These are phyloP conservation scores for Cyphomyrus plagiostoma DNA, from an alignment of 2,113 vertebrate species.

Conservation along the genomic window DNA sequence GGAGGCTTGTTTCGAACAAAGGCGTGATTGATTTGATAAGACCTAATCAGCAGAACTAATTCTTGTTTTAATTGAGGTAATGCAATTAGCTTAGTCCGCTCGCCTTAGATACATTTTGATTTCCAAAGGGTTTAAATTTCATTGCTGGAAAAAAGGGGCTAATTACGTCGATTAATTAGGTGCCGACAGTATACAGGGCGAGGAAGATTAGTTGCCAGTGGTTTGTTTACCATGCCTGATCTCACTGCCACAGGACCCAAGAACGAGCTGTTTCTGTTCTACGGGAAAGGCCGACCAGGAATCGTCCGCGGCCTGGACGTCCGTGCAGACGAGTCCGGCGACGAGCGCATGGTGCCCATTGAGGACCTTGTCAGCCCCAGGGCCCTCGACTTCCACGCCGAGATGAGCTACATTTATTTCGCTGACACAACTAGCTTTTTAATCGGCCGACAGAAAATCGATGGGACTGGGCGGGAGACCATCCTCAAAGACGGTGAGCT, in stretches of 20 bases:
- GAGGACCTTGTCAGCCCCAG: slow-evolving; percentile 94
- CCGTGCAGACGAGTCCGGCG: slow-evolving; percentile 78
- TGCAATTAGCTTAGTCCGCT: slow-evolving; percentile 51
- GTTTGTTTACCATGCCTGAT: slow-evolving; percentile 61
- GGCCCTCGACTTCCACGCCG: slow-evolving; percentile 89
- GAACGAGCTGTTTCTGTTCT: slow-evolving; percentile 94
- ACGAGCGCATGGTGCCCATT: slow-evolving; percentile 90
- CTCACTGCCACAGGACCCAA: slow-evolving; percentile 80
- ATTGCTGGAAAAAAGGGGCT: slow-evolving; percentile 50
- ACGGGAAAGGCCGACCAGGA: slow-evolving; percentile 93
- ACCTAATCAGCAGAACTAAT: slow-evolving; percentile 53
- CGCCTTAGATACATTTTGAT: slow-evolving; percentile 50
- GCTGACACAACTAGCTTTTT: slow-evolving; percentile 97
- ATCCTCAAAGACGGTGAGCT: slow-evolving; percentile 89
- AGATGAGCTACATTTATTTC: slow-evolving; percentile 88
- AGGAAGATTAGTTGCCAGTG: slow-evolving; percentile 54
- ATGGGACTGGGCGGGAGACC: slow-evolving; percentile 82
- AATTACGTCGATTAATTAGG: slow-evolving; percentile 67
- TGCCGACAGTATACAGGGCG: slow-evolving; percentile 40
- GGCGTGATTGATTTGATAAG: slow-evolving; percentile 57
- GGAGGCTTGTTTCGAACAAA: slow-evolving; percentile 36
- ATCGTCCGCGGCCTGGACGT: slow-evolving; percentile 89
- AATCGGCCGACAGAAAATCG: slow-evolving; percentile 90
- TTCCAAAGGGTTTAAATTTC: slow-evolving; percentile 59
- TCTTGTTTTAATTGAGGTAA: slow-evolving; percentile 65